These are phyloP conservation scores for Calephelis virginiensis DNA, from an alignment of 1,140 invertebrate species.

Conservation along the genomic window DNA sequence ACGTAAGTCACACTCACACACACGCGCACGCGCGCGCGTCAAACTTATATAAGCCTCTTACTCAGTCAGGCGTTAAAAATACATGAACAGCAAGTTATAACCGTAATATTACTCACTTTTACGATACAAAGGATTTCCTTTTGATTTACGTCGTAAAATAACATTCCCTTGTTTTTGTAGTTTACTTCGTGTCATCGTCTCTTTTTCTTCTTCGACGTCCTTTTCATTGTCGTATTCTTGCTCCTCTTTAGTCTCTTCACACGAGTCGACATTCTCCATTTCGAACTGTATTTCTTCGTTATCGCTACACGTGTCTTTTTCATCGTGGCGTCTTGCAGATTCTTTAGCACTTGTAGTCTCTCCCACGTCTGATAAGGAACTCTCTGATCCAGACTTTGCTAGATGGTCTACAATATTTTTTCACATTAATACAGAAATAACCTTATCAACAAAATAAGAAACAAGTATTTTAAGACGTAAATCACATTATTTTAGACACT, in stretches of 20 bases:
- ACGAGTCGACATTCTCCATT: conserved; percentile 46
- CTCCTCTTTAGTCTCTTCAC: conserved; percentile 51
- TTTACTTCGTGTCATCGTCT: conserved; percentile 46
- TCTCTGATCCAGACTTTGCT: conserved; percentile 90
- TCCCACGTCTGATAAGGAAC: conserved; percentile 88
- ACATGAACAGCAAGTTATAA: no score
- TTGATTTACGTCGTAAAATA: conserved; percentile 82
- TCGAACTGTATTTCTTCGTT: conserved; percentile 66
- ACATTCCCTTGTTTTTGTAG: conserved; percentile 79
- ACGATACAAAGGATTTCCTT: conserved; percentile 82
- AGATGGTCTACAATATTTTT: conserved; percentile 57
- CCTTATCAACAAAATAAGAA: no score
- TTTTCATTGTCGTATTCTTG: conserved; percentile 59
- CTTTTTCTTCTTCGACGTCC: conserved; percentile 45
- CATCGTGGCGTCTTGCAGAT: conserved; percentile 83
- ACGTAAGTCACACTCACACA: no score
- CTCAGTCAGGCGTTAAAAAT: no score
- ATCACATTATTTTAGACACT: no score
- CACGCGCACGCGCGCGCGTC: no score
- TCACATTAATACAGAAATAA: background rate
- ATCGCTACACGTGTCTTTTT: conserved; percentile 84
- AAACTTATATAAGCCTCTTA: no score
- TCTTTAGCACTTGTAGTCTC: conserved; percentile 84
- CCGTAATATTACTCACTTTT: conserved; percentile 80
- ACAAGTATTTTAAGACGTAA: no score